Evolutionary conservation across 2,888 invertebrate genomes (phyloP).

Genomic region (Leptinotarsa tumamoca): DNA sequence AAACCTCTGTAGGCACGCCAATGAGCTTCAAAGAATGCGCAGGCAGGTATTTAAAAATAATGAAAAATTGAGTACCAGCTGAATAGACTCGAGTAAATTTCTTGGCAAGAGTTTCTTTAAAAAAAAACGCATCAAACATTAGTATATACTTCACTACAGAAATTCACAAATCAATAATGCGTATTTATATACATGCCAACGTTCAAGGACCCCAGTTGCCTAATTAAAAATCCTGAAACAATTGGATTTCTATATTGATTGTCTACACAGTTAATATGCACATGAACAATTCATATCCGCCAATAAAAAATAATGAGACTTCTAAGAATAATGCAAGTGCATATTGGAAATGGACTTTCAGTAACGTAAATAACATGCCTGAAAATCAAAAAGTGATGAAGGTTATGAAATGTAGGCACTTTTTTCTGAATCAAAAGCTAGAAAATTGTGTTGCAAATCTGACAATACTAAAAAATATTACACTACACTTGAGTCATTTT

Average conservation of each 20-base stretch:
- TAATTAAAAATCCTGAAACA: slow-evolving; percentile 2
- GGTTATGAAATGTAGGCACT: too few species aligned
- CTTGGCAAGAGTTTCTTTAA: neutral
- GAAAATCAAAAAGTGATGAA: too few species aligned
- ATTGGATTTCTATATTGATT: neutral
- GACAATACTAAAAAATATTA: too few species aligned
- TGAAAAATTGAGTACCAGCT: neutral
- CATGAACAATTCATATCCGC: slow-evolving; percentile 9
- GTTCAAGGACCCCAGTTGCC: neutral
- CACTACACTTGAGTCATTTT: too few species aligned
- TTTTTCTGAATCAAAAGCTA: too few species aligned
- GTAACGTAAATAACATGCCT: too few species aligned
- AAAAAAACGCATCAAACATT: neutral
- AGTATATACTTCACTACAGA: neutral
- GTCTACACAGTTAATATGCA: slow-evolving; percentile 3
- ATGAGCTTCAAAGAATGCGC: neutral
- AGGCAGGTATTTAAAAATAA: neutral
- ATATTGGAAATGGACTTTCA: neutral
- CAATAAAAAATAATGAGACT: neutral
- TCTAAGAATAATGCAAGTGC: neutral
- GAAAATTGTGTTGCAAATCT: too few species aligned
- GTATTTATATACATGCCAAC: neutral
- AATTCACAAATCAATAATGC: neutral
- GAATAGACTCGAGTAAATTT: neutral
- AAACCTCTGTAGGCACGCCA: neutral